Conservation (phyloP, 1,140 invertebrate genomes). For the Hesperophylax magnus region DNA sequence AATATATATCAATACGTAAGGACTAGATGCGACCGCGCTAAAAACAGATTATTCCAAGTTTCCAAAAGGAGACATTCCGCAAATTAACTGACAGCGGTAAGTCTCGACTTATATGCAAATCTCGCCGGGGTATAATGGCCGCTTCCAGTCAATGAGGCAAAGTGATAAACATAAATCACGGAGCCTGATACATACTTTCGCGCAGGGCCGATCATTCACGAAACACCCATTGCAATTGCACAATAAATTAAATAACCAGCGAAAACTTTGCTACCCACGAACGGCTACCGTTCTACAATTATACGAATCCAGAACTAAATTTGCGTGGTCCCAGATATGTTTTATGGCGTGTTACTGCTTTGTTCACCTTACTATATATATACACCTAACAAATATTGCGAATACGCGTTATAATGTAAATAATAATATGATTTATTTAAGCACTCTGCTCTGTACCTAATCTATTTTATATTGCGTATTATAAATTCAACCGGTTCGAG, state of each 20-base stretch:
- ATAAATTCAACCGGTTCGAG: slow-evolving; percentile 34
- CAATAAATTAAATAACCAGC: slow-evolving; percentile 30
- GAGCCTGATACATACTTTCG: slow-evolving; percentile 11
- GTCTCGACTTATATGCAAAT: slow-evolving; percentile 36
- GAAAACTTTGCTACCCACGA: not conserved
- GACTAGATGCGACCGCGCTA: not conserved
- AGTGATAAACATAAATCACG: slow-evolving; percentile 36
- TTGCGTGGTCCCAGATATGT: not conserved
- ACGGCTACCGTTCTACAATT: slow-evolving; percentile 6
- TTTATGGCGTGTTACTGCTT: slow-evolving; percentile 16
- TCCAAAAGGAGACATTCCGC: slow-evolving; percentile 35
- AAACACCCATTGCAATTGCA: slow-evolving; percentile 24
- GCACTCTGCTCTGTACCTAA: not conserved
- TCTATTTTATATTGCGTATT: slow-evolving; percentile 34
- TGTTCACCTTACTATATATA: not conserved
- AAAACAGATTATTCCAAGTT: slow-evolving; percentile 30
- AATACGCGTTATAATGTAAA: slow-evolving; percentile 17
- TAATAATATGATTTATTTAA: slow-evolving; percentile 36
- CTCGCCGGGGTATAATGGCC: slow-evolving; percentile 6
- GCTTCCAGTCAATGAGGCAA: slow-evolving; percentile 17
- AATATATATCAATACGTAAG: not conserved
- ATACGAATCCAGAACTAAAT: not conserved
- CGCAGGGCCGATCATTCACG: slow-evolving; percentile 23
- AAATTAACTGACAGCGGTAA: slow-evolving; percentile 34
- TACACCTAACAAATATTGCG: not conserved